A percentile compares a stretch with the other conserved stretches of the same genome.
Evolutionary conservation across 2,113 vertebrate species (phyloP).

Genomic region (Caranx melampygus): DNA sequence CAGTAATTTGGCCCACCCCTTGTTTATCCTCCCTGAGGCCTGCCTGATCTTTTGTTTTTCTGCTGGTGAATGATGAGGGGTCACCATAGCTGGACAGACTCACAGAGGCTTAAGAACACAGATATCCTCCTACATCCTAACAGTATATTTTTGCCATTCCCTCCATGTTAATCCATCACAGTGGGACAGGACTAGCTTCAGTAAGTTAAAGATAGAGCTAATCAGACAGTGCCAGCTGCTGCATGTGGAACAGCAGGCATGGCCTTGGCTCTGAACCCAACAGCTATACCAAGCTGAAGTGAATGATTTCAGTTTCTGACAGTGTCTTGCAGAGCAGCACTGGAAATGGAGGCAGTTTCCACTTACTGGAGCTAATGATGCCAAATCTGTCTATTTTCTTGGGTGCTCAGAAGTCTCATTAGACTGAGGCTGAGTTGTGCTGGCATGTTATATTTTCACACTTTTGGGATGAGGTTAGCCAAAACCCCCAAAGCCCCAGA

Average conservation of each 20-base stretch:
- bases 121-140: slow-evolving; percentile 19
- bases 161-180: slow-evolving; percentile 25
- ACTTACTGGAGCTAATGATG: slow-evolving; percentile 33
- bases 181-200: slow-evolving; percentile 36
- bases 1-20: slow-evolving; percentile 76
- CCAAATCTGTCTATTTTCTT: slow-evolving; percentile 22
- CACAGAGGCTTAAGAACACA: slow-evolving; percentile 40
- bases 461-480: slow-evolving; percentile 23
- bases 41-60: slow-evolving; percentile 68
- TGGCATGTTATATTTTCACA: slow-evolving; percentile 40
- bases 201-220: slow-evolving; percentile 45
- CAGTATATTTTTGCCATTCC: slow-evolving; percentile 41
- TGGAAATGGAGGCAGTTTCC: slow-evolving; percentile 7
- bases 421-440: slow-evolving; percentile 10
- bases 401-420: slow-evolving; percentile 20
- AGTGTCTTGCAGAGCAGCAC: slow-evolving; percentile 9
- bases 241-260: slow-evolving; percentile 27
- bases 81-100: slow-evolving; percentile 53
- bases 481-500: slow-evolving; percentile 35
- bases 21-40: slow-evolving; percentile 66
- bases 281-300: slow-evolving; percentile 26
- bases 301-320: slow-evolving; percentile 36
- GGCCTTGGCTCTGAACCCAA: slow-evolving; percentile 7
- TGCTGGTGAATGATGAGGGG: slow-evolving; percentile 70
- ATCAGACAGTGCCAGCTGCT: slow-evolving; percentile 51